phyloP scores from a whole-genome alignment of 2,888 invertebrate genomes.

The Punctoribates punctum region DNA sequence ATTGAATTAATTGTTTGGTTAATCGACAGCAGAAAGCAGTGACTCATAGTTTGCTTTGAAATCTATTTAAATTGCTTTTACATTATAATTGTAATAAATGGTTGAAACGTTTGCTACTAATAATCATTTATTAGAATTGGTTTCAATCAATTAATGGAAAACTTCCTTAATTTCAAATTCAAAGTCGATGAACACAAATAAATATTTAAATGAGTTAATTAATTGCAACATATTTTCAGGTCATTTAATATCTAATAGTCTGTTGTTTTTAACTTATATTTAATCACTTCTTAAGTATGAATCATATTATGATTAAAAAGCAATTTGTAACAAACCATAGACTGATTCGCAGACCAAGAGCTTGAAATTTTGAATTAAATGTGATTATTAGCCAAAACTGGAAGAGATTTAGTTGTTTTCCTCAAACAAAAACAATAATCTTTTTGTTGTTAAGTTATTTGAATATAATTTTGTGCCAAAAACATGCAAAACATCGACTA shows the following conservation, averaged over 20 bases:
- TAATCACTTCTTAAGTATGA: neutral
- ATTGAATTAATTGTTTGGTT: neutral
- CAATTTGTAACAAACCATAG: neutral
- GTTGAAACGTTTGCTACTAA: too few relatives aligned
- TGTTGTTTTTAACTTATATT: neutral
- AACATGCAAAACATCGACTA: neutral
- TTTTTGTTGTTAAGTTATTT: neutral
- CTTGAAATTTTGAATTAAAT: too few relatives aligned
- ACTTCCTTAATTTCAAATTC: neutral
- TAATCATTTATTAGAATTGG: neutral
- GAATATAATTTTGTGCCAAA: neutral
- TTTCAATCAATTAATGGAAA: neutral
- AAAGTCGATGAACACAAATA: neutral
- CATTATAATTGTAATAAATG: neutral
- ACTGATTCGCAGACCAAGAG: too few relatives aligned
- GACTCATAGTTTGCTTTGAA: neutral
- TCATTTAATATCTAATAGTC: neutral
- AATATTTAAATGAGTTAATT: neutral
- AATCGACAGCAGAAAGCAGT: neutral
- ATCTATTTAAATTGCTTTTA: neutral
- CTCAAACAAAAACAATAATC: too few relatives aligned
- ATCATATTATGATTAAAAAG: neutral
- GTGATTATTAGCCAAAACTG: too few relatives aligned
- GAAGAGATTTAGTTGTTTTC: too few relatives aligned
- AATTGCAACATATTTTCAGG: slow-evolving; percentile 19